These are phyloP conservation scores for Chascanopsetta lugubris DNA, from an alignment of 2,113 vertebrate species.

Conservation along the genomic window DNA sequence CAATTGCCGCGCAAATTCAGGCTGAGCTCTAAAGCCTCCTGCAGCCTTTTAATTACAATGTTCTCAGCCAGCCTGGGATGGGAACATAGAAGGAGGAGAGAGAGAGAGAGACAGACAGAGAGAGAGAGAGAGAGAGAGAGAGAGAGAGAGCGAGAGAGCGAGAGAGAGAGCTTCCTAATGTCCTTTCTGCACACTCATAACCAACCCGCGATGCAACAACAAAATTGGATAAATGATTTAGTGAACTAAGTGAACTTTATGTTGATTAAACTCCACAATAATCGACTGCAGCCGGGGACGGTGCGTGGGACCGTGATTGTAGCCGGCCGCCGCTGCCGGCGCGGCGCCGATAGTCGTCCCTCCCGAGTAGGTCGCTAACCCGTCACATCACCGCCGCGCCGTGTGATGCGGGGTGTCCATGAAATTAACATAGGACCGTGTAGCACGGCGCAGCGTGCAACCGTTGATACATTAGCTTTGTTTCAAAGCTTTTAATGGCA, in stretches of 20 bases:
- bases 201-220: conserved; percentile 43
- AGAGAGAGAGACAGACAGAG: too few relatives aligned
- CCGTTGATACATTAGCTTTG: conserved; percentile 56
- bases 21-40: conserved; percentile 64
- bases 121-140: too few relatives aligned
- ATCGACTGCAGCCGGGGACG: conserved; percentile 18
- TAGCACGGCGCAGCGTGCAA: conserved; percentile 31
- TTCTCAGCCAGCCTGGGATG: conserved; percentile 38
- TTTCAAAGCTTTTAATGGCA: conserved; percentile 58
- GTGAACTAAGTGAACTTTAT: conserved; percentile 31
- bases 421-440: conserved; percentile 50
- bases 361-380: conserved; percentile 18
- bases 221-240: conserved; percentile 56
- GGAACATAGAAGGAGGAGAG: conserved; percentile 35
- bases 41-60: conserved; percentile 69
- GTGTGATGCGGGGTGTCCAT: conserved; percentile 37
- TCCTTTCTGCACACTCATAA: conserved; percentile 44
- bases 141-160: too few relatives aligned
- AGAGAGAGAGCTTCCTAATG: conserved; percentile 57
- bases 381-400: conserved; percentile 44
- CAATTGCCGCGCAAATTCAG: conserved; percentile 69
- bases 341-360: conserved; percentile 16
- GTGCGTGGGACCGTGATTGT: conserved; percentile 10
- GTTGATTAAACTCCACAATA: conserved; percentile 13
- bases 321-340: not conserved